A percentile compares a stretch with the other conserved stretches of the same genome.
phyloP scores from a whole-genome alignment of 2,113 vertebrate genomes.

The Rhagologus leucostigma region DNA sequence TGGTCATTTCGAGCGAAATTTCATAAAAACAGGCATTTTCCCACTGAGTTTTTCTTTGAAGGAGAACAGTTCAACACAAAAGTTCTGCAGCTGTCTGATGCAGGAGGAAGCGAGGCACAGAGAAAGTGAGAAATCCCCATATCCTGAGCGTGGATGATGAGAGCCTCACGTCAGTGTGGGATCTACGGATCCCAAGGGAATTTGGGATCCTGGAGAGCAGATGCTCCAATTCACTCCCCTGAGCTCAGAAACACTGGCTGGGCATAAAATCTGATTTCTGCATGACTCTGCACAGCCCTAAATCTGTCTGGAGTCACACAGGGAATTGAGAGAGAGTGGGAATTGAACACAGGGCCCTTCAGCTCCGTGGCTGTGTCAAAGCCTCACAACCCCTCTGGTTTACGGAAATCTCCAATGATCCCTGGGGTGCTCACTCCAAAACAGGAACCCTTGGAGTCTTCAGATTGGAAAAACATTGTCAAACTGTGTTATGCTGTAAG shows the following conservation, averaged over 20 bases:
- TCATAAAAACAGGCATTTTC: background rate
- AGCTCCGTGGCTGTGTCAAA: background rate
- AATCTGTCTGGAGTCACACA: background rate
- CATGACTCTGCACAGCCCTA: too few relatives aligned
- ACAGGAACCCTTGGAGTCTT: background rate
- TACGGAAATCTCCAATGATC: background rate
- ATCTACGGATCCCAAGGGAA: background rate
- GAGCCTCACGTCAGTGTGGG: accelerated
- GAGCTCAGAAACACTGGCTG: background rate
- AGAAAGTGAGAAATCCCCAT: background rate
- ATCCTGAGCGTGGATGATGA: background rate
- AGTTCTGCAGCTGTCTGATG: background rate
- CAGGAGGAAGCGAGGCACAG: background rate
- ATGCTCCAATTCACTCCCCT: background rate
- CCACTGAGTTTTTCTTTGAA: background rate
- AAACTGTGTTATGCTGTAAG: background rate
- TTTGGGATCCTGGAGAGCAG: background rate
- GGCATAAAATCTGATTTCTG: background rate
- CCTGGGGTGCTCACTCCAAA: background rate
- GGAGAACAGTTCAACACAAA: background rate
- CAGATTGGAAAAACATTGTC: background rate
- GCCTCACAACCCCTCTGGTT: background rate
- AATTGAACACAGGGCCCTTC: background rate
- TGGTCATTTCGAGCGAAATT: background rate
- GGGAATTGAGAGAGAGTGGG: background rate